Evolutionary conservation across 1,140 invertebrate genomes (phyloP).

Genomic region (Leptinotarsa defecta): DNA sequence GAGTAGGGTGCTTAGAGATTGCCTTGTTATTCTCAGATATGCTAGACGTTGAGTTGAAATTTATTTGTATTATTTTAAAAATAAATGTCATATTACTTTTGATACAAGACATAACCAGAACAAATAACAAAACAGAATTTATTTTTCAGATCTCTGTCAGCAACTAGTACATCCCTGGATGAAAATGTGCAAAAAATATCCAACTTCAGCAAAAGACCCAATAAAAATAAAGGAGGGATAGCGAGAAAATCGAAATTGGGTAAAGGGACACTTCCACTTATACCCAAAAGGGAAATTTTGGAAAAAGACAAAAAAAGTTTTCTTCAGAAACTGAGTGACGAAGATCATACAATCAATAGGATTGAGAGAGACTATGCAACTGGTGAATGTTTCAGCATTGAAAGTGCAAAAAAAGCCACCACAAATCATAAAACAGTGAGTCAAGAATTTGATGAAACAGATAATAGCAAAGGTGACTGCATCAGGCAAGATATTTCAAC

Average conservation of each 20-base stretch:
- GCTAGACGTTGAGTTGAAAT: too few relatives aligned
- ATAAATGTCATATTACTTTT: too few relatives aligned
- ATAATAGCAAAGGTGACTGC: constrained; percentile 2
- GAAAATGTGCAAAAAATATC: not conserved
- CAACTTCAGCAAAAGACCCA: not conserved
- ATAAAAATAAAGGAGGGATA: not conserved
- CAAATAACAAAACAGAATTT: not conserved
- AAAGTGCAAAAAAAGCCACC: not conserved
- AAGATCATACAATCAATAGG: not conserved
- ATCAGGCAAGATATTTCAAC: not conserved
- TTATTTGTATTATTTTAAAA: too few relatives aligned
- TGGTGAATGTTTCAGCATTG: not conserved
- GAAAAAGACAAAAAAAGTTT: not conserved
- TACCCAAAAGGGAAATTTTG: not conserved
- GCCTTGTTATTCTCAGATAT: too few relatives aligned
- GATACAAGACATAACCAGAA: not conserved
- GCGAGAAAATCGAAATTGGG: not conserved
- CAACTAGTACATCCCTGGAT: constrained; percentile 1
- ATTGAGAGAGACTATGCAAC: constrained; percentile 7
- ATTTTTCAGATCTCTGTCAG: constrained; percentile 14
- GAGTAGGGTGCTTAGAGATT: too few relatives aligned
- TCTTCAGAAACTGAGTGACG: not conserved
- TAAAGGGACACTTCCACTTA: not conserved
- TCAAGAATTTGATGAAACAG: constrained; percentile 9
- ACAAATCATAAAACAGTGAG: not conserved